Percentiles rank a stretch among this genome's conserved stretches.
Evolutionary conservation across 2,888 invertebrate species (phyloP).

Genomic region (Monopis laevigella): DNA sequence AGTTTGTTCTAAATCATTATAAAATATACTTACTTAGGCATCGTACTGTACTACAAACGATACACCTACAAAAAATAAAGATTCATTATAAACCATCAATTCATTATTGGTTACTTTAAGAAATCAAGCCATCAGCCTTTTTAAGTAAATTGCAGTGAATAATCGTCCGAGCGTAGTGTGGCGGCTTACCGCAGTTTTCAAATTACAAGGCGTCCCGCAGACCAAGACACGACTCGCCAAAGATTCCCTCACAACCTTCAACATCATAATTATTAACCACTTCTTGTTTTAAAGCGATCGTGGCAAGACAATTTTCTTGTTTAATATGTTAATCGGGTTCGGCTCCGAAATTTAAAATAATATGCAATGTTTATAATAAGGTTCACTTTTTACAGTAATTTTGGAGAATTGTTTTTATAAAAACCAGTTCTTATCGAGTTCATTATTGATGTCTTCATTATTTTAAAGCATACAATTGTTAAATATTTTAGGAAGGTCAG

Average conservation of each 20-base stretch:
- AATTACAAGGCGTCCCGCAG: constrained; percentile 33
- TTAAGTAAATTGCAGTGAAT: constrained; percentile 11
- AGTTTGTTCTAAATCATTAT: no score
- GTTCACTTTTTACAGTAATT: no score
- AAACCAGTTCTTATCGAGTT: no score
- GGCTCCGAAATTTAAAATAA: constrained; percentile 1
- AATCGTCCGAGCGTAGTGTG: constrained; percentile 10
- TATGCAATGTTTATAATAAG: no score
- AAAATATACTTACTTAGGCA: no score
- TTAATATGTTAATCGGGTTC: constrained; percentile 24
- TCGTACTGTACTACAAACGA: no score
- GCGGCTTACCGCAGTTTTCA: constrained; percentile 20
- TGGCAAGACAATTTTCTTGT: constrained; percentile 15
- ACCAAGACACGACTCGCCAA: constrained; percentile 17
- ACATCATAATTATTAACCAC: constrained; percentile 25
- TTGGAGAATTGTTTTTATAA: no score
- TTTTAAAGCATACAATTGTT: no score
- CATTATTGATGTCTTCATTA: no score
- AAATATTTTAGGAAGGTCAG: no score
- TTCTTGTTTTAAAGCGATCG: constrained; percentile 16
- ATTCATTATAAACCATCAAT: no score
- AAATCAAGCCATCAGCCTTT: constrained; percentile 10
- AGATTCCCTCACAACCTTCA: constrained; percentile 9
- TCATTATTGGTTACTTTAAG: constrained; percentile 5
- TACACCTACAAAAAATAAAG: no score